Base-by-base conservation (phyloP, 2,797 vertebrate genomes). In the Artibeus jamaicensis region DNA sequence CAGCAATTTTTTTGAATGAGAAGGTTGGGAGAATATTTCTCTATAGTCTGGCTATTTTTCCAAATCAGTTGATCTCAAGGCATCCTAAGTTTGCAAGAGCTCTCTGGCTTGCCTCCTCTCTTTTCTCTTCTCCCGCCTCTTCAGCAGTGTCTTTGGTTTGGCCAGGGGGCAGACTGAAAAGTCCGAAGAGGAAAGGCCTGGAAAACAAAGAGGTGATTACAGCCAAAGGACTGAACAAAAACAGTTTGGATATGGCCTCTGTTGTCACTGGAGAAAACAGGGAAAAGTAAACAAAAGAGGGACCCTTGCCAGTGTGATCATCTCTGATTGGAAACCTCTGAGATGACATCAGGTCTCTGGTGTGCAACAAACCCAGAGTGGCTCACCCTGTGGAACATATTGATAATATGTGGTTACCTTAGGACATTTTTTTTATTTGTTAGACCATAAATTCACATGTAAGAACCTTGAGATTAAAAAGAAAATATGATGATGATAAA, bases 401-500 rank as follows among this genome's bases (percentile, higher is more conserved):
- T 99, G 99, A 98, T 97, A 97, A 96, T 97, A 89, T 97, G 97
- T 95, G 99, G 99, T 99, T 99, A 99, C 98, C 98, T 98, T 85
- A 97, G 98, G 98, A 98, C 98, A 98, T 99, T 99, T 99, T 99
- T 99, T 98, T 98, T 94, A 97, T 97, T 98, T 98, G 98, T 98
- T 98, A 98, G 99, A 99, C 99, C 99, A 99, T 99, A 98, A 98
- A 97, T 97, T 96, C 68, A 96, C 98, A 99, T 99, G 99, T 99
- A 99, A 99, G 98, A 98, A 98, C 98, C 96, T 98, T 98, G 98
- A 98, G 98, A 99, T 97, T 98, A 99, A 77, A 98, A 98, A 92
- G 96, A 91, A 91, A 96, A 86, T 93, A 95, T 95, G 97, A 73
- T 91, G 87, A 82, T 77, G 97, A 93, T 62, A 96, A 97, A 96